Evolutionary conservation across 2,888 invertebrate species (phyloP), one percentile per base, ranked within the genome.

Genomic region (Pristionchus japonicus): DNA sequence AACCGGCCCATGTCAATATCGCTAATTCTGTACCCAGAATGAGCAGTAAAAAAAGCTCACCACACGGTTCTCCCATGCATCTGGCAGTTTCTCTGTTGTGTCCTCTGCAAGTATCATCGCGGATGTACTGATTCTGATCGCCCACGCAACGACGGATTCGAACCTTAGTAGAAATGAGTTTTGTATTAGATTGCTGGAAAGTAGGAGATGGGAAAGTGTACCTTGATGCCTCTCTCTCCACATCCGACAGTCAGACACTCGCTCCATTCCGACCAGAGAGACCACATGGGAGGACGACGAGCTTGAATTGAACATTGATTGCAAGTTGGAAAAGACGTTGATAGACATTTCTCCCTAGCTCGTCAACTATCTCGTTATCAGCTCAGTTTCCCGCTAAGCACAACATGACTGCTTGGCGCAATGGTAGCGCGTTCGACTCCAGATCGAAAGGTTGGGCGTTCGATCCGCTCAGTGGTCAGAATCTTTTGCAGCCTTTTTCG

Each of bases 371-470:
- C 57, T 40, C 43, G 77, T 27, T 77, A 77, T 77, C 77, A 77
- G 27, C n/a, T 77, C 43, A 3, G 43, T 15, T 23, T n/a, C 1
- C 0, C 43, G 9, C 43, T 6, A 0, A n/a, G 9, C 0, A 2
- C 17, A 31, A 61, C 86, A 49, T 86, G 86, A 86, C 86, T 86
- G 86, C 86, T 86, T 89, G 88, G 88, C 83, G 88, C 88, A 88
- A 88, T 88, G 88, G 88, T 88, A 88, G 88, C 88, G 88, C 88
- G 88, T 88, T 88, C 88, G 88, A 88, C 88, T 88, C 88, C 88
- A 88, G 88, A 88, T 88, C 88, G 88, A 88, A 88, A 88, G 88
- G 88, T 88, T 88, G 88, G 88, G 88, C 88, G 88, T 88, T 88
- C 88, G 88, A 88, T 88, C 88, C 88, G 88, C 88, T 88, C 88